These are phyloP conservation scores for Argyra leucocephala DNA, from an alignment of 2,888 invertebrate genomes.

Conservation along the genomic window DNA sequence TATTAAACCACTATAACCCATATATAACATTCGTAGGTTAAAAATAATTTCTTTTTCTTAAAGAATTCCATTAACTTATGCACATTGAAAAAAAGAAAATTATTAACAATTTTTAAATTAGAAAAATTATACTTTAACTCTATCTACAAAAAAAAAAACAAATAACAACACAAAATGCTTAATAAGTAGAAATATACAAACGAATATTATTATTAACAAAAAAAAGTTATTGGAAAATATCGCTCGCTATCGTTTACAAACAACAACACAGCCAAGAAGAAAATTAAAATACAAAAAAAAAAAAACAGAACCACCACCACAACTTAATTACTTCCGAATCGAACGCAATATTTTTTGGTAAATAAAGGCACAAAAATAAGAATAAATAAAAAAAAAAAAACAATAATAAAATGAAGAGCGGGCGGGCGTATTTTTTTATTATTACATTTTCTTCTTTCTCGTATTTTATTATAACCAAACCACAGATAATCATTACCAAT, in stretches of 20 bases:
- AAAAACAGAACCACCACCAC: not conserved
- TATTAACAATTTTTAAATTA: not conserved
- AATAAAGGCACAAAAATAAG: too few relatives aligned
- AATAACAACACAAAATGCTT: too few relatives aligned
- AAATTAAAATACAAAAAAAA: not conserved
- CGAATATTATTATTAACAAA: too few relatives aligned
- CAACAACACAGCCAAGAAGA: not conserved
- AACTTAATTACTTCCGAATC: conserved; percentile 3
- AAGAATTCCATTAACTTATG: not conserved
- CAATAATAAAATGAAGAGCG: too few relatives aligned
- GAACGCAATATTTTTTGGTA: not conserved
- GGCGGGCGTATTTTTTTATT: not conserved
- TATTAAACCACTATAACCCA: too few relatives aligned
- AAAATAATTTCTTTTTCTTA: not conserved
- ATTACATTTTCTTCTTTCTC: not conserved
- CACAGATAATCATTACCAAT: not conserved
- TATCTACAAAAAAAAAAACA: too few relatives aligned
- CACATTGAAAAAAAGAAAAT: not conserved
- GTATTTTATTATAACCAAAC: conserved; percentile 1
- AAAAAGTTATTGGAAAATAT: not conserved
- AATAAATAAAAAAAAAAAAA: too few relatives aligned
- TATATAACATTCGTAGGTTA: too few relatives aligned
- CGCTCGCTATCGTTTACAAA: not conserved
- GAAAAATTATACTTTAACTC: not conserved
- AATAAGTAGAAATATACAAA: too few relatives aligned